Evolutionary conservation across 2,888 invertebrate species (phyloP), one percentile per base, ranked within the genome.

Genomic region (Urechis unicinctus): DNA sequence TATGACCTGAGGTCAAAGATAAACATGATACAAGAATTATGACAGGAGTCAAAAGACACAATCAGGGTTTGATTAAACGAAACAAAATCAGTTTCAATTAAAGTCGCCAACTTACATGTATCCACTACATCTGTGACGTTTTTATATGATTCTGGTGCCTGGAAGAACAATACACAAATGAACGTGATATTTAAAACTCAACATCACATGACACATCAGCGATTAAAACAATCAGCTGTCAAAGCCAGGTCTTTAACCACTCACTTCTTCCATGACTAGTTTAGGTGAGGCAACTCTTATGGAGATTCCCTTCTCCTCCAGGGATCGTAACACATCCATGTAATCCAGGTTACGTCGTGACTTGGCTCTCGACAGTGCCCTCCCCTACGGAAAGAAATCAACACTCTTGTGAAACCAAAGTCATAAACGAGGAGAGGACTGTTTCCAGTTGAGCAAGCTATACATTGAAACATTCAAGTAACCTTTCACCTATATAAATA

Each of bases 111-210:
- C 74, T 70, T 66, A 77, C 98, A 98, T 2, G 98, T 98, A 77
- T 99, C 86, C 0, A 98, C 98, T 6, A 98, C 98, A 81, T 99
- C 98, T 0, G 95, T 97, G 0, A 98, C 98, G 81, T 99, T 93
- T 81, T 98, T 98, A 79, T 99, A 98, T 0, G 97, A 97, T 73
- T 97, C 95, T 0, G 98, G 98, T 3, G 98, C 93, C 76, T 78
- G 63, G 50, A 63, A 61, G 22, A 13, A 50, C 45, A 17, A 6
- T 21, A 6, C 6, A 6, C 13, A 45, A n/a, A n/a, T n/a, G n/a
- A n/a, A n/a, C n/a, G n/a, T n/a, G n/a, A n/a, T n/a, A n/a, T n/a
- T n/a, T n/a, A n/a, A n/a, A n/a, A n/a, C n/a, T n/a, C n/a, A n/a
- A n/a, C n/a, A n/a, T n/a, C n/a, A n/a, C n/a, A n/a, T n/a, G n/a